Evolutionary conservation across 2,888 invertebrate species (phyloP).

Genomic region (Trilocha varians): DNA sequence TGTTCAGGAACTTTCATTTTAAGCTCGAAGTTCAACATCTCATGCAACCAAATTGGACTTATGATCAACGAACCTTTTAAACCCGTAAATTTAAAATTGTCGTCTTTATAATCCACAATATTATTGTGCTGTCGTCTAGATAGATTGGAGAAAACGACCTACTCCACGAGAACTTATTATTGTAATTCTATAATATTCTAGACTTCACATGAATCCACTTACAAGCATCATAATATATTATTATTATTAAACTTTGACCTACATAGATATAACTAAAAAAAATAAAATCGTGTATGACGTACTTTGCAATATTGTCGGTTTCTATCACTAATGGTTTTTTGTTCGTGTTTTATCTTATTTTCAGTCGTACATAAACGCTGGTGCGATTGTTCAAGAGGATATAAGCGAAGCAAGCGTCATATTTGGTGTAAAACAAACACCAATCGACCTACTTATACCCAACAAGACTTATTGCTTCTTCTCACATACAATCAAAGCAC

Average conservation of each 20-base stretch:
- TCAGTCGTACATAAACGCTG: conserved; percentile 91
- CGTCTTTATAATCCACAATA: no score
- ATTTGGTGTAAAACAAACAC: conserved; percentile 97
- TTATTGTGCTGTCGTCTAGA: no score
- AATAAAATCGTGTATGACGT: not conserved
- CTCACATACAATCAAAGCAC: conserved; percentile 99
- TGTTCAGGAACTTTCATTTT: no score
- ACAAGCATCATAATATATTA: no score
- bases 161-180: no score
- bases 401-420: conserved; percentile 96
- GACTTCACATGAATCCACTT: no score
- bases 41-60: no score
- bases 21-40: no score
- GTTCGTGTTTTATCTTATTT: conserved; percentile 24
- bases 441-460: conserved; percentile 92
- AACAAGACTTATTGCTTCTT: conserved; percentile 99
- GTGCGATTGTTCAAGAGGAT: conserved; percentile 95
- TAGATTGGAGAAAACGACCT: no score
- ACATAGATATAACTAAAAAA: not conserved
- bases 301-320: not conserved
- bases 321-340: not conserved
- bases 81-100: no score
- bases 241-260: not conserved
- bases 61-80: no score
- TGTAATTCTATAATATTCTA: no score